Percentiles rank a stretch among this genome's conserved stretches.
Evolutionary conservation across 2,113 vertebrate genomes (phyloP).

Genomic region (Cyanocitta stelleri): DNA sequence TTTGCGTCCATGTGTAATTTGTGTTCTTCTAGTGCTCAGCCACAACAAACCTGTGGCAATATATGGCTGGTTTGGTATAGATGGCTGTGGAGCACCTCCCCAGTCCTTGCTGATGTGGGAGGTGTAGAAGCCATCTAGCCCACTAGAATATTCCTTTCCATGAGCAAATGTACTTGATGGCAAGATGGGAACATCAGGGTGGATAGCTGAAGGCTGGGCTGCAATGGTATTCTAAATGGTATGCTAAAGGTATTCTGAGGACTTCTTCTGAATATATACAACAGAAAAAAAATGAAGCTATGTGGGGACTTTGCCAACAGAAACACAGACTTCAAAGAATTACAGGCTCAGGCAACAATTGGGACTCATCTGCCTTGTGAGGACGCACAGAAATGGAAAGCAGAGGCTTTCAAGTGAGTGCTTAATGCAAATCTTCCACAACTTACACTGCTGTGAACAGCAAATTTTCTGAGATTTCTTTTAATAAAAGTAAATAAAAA

Average conservation of each 20-base stretch:
- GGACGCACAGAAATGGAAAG: not conserved
- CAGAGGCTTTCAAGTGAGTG: not conserved
- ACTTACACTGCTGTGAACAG: not conserved
- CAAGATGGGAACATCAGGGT: not conserved
- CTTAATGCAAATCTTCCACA: not conserved
- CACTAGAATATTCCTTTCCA: not conserved
- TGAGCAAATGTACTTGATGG: not conserved
- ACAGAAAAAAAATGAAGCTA: not conserved
- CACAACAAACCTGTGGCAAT: not conserved
- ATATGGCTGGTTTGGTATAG: not conserved
- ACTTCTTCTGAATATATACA: not conserved
- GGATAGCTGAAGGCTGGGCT: not conserved
- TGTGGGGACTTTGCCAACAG: not conserved
- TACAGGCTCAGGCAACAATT: not conserved
- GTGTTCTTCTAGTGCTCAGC: not conserved
- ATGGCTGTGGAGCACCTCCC: not conserved
- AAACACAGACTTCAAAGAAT: not conserved
- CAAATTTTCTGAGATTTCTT: not conserved
- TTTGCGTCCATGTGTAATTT: not conserved
- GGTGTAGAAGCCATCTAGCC: not conserved
- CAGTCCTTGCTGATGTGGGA: not conserved
- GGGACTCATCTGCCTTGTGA: not conserved
- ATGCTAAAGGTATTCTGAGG: not conserved
- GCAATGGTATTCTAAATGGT: too few species aligned
- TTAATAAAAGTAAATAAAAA: not conserved